A percentile compares a stretch with the other conserved stretches of the same genome.
Evolutionary conservation across 2,797 vertebrate genomes (phyloP).

Genomic region (Bovichtus variegatus): DNA sequence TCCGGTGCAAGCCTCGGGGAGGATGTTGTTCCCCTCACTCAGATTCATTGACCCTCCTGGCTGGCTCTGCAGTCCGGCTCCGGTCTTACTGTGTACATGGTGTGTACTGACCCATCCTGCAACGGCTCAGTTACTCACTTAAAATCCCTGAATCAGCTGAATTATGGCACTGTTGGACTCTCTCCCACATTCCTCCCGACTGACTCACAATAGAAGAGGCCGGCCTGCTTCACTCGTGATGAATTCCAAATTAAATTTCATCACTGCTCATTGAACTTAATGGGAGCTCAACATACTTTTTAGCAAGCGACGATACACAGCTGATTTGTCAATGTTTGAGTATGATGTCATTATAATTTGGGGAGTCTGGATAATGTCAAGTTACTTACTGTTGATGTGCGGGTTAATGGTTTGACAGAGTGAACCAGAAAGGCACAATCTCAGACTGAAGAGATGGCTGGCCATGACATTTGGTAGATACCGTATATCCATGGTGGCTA

Average conservation of each 20-base stretch:
- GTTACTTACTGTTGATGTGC: no score
- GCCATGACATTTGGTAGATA: no score
- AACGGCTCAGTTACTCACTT: slow-evolving; percentile 44
- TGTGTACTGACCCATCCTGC: slow-evolving; percentile 25
- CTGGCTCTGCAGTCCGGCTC: slow-evolving; percentile 10
- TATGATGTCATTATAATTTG: not conserved
- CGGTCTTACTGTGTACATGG: slow-evolving; percentile 2
- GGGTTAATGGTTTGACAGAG: not conserved
- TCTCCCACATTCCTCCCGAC: slow-evolving; percentile 62
- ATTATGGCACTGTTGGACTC: slow-evolving; percentile 52
- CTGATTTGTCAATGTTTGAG: not conserved
- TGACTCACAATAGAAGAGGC: slow-evolving; percentile 53
- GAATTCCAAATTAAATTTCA: slow-evolving; percentile 40
- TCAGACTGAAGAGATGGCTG: no score
- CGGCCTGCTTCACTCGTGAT: slow-evolving; percentile 35
- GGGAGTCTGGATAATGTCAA: not conserved
- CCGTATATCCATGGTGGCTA: no score
- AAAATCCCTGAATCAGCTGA: slow-evolving; percentile 66
- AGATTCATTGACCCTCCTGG: slow-evolving; percentile 1
- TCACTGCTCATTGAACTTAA: slow-evolving; percentile 39
- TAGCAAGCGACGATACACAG: not conserved
- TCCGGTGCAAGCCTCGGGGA: slow-evolving; percentile 14
- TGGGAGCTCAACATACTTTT: slow-evolving; percentile 9
- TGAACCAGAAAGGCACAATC: not conserved
- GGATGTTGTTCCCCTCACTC: not conserved